Percentiles rank a stretch among this genome's conserved stretches.
Evolutionary conservation across 1,140 invertebrate species (phyloP).

Genomic region (Megathymus violae): DNA sequence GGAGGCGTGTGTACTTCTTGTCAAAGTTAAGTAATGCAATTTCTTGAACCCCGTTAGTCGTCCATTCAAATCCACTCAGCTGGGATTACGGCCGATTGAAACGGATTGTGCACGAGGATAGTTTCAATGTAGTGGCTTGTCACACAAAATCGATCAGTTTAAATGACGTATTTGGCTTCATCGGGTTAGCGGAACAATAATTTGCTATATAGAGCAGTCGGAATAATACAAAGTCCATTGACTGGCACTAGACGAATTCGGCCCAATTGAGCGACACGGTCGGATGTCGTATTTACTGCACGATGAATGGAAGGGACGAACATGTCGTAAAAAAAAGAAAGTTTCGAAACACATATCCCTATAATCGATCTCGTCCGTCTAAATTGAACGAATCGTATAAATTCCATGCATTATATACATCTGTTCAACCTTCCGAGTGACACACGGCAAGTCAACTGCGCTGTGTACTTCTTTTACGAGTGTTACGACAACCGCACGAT

Average conservation of each 20-base stretch:
- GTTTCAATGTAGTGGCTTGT: slow-evolving; percentile 28
- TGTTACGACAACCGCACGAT: slow-evolving; percentile 49
- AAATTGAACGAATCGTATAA: neutral
- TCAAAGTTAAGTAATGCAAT: slow-evolving; percentile 17
- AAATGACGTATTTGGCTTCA: slow-evolving; percentile 47
- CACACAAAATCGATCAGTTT: slow-evolving; percentile 46
- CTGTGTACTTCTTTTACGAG: slow-evolving; percentile 23
- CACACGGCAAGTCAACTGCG: slow-evolving; percentile 54
- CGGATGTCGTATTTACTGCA: slow-evolving; percentile 47
- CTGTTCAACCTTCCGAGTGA: slow-evolving; percentile 35
- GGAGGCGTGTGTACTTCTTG: slow-evolving; percentile 41
- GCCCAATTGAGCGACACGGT: slow-evolving; percentile 57
- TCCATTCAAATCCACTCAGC: slow-evolving; percentile 1
- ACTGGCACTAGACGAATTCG: slow-evolving; percentile 37
- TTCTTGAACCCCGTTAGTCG: slow-evolving; percentile 15
- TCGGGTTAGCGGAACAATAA: slow-evolving; percentile 55
- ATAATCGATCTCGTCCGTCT: neutral
- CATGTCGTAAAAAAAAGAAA: slow-evolving; percentile 21
- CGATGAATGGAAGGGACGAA: slow-evolving; percentile 35
- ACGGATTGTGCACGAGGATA: slow-evolving; percentile 1
- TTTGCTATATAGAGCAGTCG: slow-evolving; percentile 55
- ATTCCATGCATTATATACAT: neutral
- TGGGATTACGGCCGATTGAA: slow-evolving; percentile 17
- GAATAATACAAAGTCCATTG: slow-evolving; percentile 46
- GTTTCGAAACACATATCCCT: slow-evolving; percentile 4